A percentile compares a stretch with the other conserved stretches of the same genome.
Evolutionary conservation across 2,113 vertebrate species (phyloP).

Genomic region (Spea multiplicata): DNA sequence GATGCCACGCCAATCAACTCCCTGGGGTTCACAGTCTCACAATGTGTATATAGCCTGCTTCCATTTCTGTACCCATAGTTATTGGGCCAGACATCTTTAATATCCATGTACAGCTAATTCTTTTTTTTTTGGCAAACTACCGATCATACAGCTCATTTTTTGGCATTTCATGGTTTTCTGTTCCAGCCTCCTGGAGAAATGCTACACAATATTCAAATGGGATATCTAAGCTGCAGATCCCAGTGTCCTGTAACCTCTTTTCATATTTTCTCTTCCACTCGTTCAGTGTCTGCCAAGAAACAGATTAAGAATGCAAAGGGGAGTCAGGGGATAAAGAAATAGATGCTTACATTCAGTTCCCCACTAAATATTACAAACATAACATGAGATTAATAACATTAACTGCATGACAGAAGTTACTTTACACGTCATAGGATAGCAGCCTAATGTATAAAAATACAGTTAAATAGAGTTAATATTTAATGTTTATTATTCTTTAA

Average conservation of each 20-base stretch:
- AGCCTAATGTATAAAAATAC: too few relatives aligned
- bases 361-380: not conserved
- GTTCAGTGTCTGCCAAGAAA: not conserved
- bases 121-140: not conserved
- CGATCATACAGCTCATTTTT: not conserved
- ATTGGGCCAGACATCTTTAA: not conserved
- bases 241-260: not conserved
- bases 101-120: not conserved
- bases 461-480: too few relatives aligned
- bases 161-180: conserved; percentile 2
- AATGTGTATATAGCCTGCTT: too few relatives aligned
- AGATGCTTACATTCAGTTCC: not conserved
- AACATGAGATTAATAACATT: not conserved
- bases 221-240: not conserved
- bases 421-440: too few relatives aligned
- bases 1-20: too few relatives aligned
- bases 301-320: conserved; percentile 4
- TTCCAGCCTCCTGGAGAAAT: not conserved
- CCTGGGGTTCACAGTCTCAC: too few relatives aligned
- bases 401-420: too few relatives aligned
- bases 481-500: too few relatives aligned
- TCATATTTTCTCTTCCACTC: not conserved
- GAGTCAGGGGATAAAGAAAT: not conserved
- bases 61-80: too few relatives aligned
- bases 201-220: conserved; percentile 15